These are phyloP conservation scores for Tortrix viridana DNA, from an alignment of 2,888 invertebrate species.

Conservation along the genomic window DNA sequence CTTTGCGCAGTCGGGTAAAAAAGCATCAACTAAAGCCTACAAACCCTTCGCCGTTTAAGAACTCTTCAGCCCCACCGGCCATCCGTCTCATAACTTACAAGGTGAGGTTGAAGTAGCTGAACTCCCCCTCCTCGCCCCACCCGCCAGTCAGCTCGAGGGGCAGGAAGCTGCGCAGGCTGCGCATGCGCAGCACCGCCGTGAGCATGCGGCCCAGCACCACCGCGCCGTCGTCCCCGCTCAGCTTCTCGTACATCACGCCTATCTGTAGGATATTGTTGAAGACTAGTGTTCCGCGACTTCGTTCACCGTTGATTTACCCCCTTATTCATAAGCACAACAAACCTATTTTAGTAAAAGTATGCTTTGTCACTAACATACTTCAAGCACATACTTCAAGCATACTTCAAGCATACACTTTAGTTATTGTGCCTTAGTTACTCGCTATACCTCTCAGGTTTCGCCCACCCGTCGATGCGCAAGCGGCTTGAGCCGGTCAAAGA, in stretches of 20 bases:
- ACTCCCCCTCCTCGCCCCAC: conserved; percentile 57
- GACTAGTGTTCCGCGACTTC: no score
- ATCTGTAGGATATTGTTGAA: conserved; percentile 63
- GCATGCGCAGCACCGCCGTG: conserved; percentile 72
- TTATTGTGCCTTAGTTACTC: no score
- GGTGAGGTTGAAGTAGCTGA: conserved; percentile 67
- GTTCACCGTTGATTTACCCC: no score
- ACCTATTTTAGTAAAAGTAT: no score
- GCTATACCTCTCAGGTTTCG: no score
- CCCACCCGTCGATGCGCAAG: no score
- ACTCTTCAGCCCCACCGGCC: neutral
- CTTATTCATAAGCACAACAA: no score
- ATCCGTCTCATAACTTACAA: conserved; percentile 62
- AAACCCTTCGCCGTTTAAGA: neutral
- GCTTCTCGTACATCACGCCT: conserved; percentile 75
- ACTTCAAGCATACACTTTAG: no score
- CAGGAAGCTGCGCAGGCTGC: conserved; percentile 69
- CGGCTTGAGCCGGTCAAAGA: no score
- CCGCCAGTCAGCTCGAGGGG: conserved; percentile 70
- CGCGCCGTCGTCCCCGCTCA: conserved; percentile 76
- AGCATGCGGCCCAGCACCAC: conserved; percentile 69
- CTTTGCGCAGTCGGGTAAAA: neutral
- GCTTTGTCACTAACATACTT: no score
- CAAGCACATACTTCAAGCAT: no score
- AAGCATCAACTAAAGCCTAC: neutral